These are phyloP conservation scores for Platyscapa corneri DNA, from an alignment of 1,140 invertebrate genomes.

Conservation along the genomic window DNA sequence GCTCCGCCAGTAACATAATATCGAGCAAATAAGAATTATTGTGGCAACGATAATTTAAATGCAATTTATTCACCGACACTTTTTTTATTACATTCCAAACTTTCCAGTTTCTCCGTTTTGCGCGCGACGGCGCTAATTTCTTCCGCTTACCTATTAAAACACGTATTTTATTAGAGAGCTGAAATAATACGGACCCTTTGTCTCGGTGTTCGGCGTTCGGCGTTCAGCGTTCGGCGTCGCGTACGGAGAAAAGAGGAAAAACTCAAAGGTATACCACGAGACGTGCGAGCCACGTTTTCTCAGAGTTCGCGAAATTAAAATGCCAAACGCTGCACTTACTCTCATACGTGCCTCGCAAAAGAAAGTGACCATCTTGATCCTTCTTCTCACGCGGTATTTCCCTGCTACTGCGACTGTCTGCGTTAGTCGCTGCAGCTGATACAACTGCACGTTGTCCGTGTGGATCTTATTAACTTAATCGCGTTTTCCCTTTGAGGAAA, in stretches of 20 bases:
- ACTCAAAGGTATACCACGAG: background rate
- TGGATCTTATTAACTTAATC: background rate
- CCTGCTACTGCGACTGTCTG: background rate
- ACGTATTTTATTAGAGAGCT: background rate
- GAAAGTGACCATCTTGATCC: conserved; percentile 6
- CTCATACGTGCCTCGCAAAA: background rate
- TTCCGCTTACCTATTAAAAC: background rate
- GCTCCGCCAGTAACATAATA: background rate
- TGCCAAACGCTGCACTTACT: background rate
- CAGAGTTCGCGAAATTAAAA: background rate
- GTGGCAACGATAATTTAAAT: background rate
- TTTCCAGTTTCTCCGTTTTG: background rate
- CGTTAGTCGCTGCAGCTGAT: background rate
- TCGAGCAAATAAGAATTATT: background rate
- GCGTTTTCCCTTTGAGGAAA: background rate
- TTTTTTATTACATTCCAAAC: background rate
- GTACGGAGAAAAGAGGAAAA: background rate
- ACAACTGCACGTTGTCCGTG: background rate
- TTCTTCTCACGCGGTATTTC: background rate
- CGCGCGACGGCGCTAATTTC: background rate
- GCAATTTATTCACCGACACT: background rate
- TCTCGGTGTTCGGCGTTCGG: background rate
- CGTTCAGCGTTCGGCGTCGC: too few species aligned
- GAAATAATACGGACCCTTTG: background rate
- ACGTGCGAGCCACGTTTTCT: background rate